phyloP scores from a whole-genome alignment of 2,888 invertebrate genomes.

The Drosophila nigritarsus region DNA sequence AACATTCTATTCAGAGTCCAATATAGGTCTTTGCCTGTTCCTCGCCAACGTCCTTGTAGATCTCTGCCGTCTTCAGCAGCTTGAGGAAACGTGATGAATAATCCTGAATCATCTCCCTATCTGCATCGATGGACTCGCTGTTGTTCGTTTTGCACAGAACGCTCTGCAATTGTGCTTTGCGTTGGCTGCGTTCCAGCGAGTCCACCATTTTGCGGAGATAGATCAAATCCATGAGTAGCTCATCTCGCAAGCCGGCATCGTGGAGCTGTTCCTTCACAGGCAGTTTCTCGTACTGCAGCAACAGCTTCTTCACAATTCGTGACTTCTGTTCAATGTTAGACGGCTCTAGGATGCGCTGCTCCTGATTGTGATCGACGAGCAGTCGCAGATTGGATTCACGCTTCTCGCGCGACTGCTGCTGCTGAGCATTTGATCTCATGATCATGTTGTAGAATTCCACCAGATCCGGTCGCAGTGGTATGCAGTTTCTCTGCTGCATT shows the following conservation, averaged over 20 bases:
- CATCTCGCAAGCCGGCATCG: conserved; percentile 64
- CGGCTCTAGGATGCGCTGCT: conserved; percentile 58
- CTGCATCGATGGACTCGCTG: conserved; percentile 14
- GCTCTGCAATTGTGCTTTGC: conserved; percentile 44
- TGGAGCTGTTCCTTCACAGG: conserved; percentile 74
- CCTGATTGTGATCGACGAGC: conserved; percentile 43
- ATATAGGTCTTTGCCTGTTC: conserved; percentile 44
- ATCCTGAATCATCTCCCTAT: conserved; percentile 31
- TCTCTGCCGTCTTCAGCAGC: conserved; percentile 74
- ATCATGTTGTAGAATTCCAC: conserved; percentile 81
- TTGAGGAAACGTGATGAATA: conserved; percentile 73
- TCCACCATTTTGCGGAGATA: conserved; percentile 67
- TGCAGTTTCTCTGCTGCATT: conserved; percentile 74
- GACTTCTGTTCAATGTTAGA: conserved; percentile 73
- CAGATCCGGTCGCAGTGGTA: conserved; percentile 79
- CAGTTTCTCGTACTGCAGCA: conserved; percentile 80
- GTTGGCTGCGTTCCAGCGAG: conserved; percentile 43
- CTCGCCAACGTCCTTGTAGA: conserved; percentile 63
- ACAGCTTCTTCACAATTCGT: conserved; percentile 80
- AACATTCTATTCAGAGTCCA: conserved; percentile 26
- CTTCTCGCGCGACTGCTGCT: conserved; percentile 71
- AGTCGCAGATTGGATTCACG: conserved; percentile 49
- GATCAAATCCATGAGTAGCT: conserved; percentile 73
- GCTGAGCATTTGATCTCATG: conserved; percentile 62
- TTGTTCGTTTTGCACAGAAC: conserved; percentile 25